Conservation (phyloP, 1,140 invertebrate genomes). For the Drosophila sp. region DNA sequence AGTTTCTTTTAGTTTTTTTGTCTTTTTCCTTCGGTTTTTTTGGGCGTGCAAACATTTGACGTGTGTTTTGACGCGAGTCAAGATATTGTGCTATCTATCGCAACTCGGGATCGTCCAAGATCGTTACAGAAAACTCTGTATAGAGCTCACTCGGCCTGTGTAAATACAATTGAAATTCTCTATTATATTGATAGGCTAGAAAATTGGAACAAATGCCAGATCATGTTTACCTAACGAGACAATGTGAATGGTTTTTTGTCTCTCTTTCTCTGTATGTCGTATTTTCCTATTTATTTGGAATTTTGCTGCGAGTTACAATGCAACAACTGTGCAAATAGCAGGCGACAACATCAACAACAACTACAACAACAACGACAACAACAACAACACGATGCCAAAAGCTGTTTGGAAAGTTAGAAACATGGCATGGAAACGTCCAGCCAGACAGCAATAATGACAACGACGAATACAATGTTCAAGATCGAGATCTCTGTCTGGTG, state of each 20-base stretch:
- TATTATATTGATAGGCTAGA: constrained; percentile 57
- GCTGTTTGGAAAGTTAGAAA: constrained; percentile 79
- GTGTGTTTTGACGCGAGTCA: constrained; percentile 80
- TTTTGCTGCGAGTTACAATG: constrained; percentile 67
- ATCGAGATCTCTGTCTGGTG: constrained; percentile 26
- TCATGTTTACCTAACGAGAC: constrained; percentile 75
- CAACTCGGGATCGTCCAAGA: constrained; percentile 38
- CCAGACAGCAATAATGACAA: constrained; percentile 46
- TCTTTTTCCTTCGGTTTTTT: constrained; percentile 32
- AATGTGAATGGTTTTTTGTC: constrained; percentile 47
- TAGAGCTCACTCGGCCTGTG: constrained; percentile 51
- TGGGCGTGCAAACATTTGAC: constrained; percentile 77
- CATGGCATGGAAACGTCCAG: constrained; percentile 24
- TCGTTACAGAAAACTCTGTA: constrained; percentile 61
- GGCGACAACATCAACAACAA: constrained; percentile 57
- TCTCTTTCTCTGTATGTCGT: constrained; percentile 38
- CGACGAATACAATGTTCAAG: constrained; percentile 28
- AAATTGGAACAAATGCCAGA: constrained; percentile 79
- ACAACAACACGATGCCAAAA: constrained; percentile 49
- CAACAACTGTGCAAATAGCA: constrained; percentile 79
- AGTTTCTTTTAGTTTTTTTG: constrained; percentile 46
- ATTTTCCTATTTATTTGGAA: constrained; percentile 73
- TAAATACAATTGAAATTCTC: constrained; percentile 65
- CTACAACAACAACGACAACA: constrained; percentile 34
- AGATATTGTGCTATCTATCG: constrained; percentile 34